Evolutionary conservation across 1,140 invertebrate genomes (phyloP).

Genomic region (Formica selysi): DNA sequence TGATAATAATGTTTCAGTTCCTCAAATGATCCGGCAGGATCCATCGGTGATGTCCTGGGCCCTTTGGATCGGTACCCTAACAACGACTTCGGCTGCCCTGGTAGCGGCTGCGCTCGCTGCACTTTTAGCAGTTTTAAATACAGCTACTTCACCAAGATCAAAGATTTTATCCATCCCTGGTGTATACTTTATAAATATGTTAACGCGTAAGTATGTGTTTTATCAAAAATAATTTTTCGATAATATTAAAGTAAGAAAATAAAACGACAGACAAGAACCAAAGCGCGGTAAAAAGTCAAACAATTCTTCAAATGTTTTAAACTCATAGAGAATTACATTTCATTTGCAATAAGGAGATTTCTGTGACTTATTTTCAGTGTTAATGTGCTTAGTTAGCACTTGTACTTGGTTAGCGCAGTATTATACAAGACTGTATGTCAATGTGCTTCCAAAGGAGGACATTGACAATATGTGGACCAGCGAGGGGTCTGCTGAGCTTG

Average conservation of each 20-base stretch:
- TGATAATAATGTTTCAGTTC: slow-evolving; percentile 85
- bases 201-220: slow-evolving; percentile 89
- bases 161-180: slow-evolving; percentile 92
- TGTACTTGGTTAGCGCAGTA: slow-evolving; percentile 92
- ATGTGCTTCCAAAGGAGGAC: slow-evolving; percentile 92
- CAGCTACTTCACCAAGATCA: slow-evolving; percentile 91
- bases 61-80: slow-evolving; percentile 91
- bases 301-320: not conserved
- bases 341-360: not conserved
- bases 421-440: slow-evolving; percentile 90
- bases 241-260: not conserved
- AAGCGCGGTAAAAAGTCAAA: not conserved
- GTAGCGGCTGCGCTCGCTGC: slow-evolving; percentile 90
- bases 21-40: slow-evolving; percentile 88
- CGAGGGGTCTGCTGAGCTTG: slow-evolving; percentile 89
- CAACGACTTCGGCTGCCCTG: slow-evolving; percentile 89
- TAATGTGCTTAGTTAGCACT: slow-evolving; percentile 90
- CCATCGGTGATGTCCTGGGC: slow-evolving; percentile 90
- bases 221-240: not conserved
- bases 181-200: slow-evolving; percentile 92
- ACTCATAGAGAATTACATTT: not conserved
- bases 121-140: slow-evolving; percentile 92
- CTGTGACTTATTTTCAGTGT: slow-evolving; percentile 86
- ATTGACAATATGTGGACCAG: slow-evolving; percentile 91
- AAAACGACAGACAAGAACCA: no score